phyloP scores from a whole-genome alignment of 2,113 vertebrate genomes.

The Passer domesticus region DNA sequence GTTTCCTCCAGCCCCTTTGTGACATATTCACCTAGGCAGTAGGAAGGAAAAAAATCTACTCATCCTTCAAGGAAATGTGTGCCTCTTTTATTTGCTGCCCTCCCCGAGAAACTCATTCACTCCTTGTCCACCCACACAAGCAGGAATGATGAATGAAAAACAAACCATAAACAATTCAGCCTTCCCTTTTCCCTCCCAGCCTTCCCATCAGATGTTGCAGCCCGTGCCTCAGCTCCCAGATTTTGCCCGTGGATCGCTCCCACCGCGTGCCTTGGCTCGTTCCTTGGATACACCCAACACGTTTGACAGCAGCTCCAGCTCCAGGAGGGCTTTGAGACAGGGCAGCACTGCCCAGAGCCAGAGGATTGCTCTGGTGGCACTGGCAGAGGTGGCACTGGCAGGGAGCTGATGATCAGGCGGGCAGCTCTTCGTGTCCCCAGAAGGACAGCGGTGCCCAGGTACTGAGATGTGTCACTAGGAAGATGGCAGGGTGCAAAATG shows the following conservation, averaged over 20 bases:
- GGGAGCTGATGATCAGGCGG: background rate
- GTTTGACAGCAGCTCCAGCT: background rate
- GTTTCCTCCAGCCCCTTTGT: background rate
- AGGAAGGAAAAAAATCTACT: background rate
- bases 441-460: background rate
- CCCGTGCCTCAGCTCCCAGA: background rate
- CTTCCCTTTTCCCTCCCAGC: background rate
- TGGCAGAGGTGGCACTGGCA: accelerated
- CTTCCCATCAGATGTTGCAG: background rate
- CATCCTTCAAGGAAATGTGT: conserved; percentile 13
- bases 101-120: conserved; percentile 43
- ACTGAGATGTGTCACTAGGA: background rate
- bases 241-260: background rate
- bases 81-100: conserved; percentile 31
- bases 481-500: background rate
- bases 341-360: background rate
- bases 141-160: conserved; percentile 45
- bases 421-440: background rate
- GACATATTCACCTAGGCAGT: background rate
- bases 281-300: background rate
- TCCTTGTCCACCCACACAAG: conserved; percentile 46
- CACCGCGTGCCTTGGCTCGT: background rate
- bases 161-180: conserved; percentile 26
- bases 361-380: background rate
- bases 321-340: background rate